phyloP scores from a whole-genome alignment of 2,888 invertebrate genomes.

The Scaptomyza flava region DNA sequence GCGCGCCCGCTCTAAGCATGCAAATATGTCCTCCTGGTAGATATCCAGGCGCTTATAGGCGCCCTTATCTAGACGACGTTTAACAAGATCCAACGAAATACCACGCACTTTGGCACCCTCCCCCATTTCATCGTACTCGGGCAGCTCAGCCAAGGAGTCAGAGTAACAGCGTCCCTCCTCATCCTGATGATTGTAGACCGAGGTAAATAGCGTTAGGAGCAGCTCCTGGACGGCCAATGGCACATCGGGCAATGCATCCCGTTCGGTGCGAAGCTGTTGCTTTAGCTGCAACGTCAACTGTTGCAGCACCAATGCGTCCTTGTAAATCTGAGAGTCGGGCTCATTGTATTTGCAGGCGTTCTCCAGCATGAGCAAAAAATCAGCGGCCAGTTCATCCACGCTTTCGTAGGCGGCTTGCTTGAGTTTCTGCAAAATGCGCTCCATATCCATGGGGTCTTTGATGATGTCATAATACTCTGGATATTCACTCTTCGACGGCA shows the following conservation, averaged over 20 bases:
- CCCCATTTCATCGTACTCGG: constrained; percentile 91
- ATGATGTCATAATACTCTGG: constrained; percentile 99
- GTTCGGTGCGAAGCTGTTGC: constrained; percentile 89
- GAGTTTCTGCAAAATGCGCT: constrained; percentile 94
- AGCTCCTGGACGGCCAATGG: constrained; percentile 95
- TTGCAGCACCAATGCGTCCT: constrained; percentile 97
- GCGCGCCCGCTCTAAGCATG: constrained; percentile 95
- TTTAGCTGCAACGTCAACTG: constrained; percentile 96
- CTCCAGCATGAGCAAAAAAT: constrained; percentile 96
- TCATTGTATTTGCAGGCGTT: constrained; percentile 99
- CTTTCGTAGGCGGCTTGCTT: constrained; percentile 91
- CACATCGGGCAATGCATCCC: constrained; percentile 94
- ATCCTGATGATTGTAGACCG: constrained; percentile 98
- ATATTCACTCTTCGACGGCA: constrained; percentile 96
- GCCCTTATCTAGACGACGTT: constrained; percentile 95
- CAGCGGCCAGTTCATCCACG: constrained; percentile 94
- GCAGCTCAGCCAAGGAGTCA: constrained; percentile 97
- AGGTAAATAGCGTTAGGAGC: constrained; percentile 94
- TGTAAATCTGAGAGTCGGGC: constrained; percentile 98
- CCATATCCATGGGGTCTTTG: constrained; percentile 98
- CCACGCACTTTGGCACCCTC: constrained; percentile 89
- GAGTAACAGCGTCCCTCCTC: constrained; percentile 98
- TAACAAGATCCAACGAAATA: constrained; percentile 96
- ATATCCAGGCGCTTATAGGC: constrained; percentile 96
- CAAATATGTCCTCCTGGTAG: constrained; percentile 98